Evolutionary conservation across 2,797 vertebrate genomes (phyloP), one percentile per base, ranked within the genome.

Genomic region (Danio tinwini): DNA sequence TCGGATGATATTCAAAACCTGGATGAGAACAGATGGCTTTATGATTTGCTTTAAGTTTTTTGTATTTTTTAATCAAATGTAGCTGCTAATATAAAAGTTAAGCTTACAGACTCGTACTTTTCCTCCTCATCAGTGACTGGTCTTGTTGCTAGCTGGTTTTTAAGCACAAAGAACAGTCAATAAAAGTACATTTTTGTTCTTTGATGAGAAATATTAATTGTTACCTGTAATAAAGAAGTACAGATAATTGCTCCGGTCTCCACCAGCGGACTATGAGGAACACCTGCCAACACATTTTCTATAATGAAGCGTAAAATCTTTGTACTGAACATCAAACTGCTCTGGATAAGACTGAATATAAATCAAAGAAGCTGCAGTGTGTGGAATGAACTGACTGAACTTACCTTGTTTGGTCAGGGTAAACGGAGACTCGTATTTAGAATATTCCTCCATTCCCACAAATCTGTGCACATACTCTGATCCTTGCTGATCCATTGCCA

Each of bases 1-100:
- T 63, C 89, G 85, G 80, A 92, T 78, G 75, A 90, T 76, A 50
- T 92, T 92, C 83, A 93, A 82, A 78, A 93, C 89, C 91, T 93
- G 74, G 3, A 29, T 47, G 13, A 65, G 29, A 65, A 55, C 13
- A 10, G 45, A 47, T 73, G 40, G 21, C 12, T 53, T 56, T 21
- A 37, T 14, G 9, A 19, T 29, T 56, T 29, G 3, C 29, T 29
- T 29, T 29, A 29, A 1, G 59, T 4, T 29, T 6, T 13, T 8
- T 8, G 19, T 7, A 7, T 49, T 80, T 29, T 29, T 29, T 13
- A 6, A 53, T 29, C 7, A 52, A 39, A 71, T 29, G 17, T 63
- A 37, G 68, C 45, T 77, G 37, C 9, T 12, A 42, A 10, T 53
- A 16, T 50, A 13, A 45, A 53, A 65, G 6, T 11, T 37, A 80